phyloP scores from a whole-genome alignment of 2,888 invertebrate species.

The Craniophora ligustri region DNA sequence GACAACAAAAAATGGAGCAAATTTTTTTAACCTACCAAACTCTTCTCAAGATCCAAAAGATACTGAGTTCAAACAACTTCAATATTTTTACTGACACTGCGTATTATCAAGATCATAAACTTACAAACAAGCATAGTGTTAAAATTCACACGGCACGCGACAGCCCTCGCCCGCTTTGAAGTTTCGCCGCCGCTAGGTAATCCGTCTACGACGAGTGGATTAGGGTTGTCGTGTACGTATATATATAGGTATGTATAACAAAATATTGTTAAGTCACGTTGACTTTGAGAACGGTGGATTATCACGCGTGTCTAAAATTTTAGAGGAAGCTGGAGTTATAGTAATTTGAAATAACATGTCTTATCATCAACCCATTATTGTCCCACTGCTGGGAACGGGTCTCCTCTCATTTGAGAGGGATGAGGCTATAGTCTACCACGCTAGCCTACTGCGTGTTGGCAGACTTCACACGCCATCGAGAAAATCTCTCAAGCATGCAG shows the following conservation, averaged over 20 bases:
- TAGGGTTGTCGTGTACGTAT: slow-evolving; percentile 60
- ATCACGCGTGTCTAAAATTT: slow-evolving; percentile 31
- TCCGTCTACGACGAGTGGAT: slow-evolving; percentile 60
- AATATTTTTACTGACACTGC: slow-evolving; percentile 44
- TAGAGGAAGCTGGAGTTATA: slow-evolving; percentile 3
- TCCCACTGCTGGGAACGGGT: too few species aligned
- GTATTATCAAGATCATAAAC: slow-evolving; percentile 60
- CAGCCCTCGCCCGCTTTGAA: slow-evolving; percentile 70
- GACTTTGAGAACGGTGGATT: slow-evolving; percentile 38
- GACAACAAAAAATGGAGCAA: slow-evolving; percentile 8
- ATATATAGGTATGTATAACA: slow-evolving; percentile 28
- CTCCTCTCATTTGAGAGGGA: too few species aligned
- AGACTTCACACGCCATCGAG: too few species aligned
- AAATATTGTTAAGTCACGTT: slow-evolving; percentile 51
- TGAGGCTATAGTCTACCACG: too few species aligned
- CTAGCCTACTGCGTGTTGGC: too few species aligned
- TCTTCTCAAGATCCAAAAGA: slow-evolving; percentile 28
- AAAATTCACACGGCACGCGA: slow-evolving; percentile 68
- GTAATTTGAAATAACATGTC: slow-evolving; percentile 9
- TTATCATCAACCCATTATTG: too few species aligned
- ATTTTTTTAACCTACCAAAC: neutral
- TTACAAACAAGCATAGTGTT: slow-evolving; percentile 54
- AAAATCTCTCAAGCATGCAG: too few species aligned
- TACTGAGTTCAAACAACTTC: slow-evolving; percentile 25
- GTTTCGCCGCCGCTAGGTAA: slow-evolving; percentile 70